Conservation (phyloP, 1,140 invertebrate genomes). For the Tigriopus japonicus region DNA sequence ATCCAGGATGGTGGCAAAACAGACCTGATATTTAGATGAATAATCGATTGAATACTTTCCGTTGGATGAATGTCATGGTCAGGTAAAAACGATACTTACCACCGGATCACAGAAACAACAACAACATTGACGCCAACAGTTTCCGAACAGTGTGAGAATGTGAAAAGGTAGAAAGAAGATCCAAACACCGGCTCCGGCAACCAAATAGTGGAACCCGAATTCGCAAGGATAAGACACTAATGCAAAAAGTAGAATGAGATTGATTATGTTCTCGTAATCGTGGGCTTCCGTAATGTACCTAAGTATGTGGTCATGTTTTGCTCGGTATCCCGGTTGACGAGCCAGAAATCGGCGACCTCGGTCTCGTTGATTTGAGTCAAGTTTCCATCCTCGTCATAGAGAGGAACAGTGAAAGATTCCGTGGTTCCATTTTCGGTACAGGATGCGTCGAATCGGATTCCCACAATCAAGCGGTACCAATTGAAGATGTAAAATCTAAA, state of each 20-base stretch:
- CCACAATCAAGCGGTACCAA: constrained; percentile 3
- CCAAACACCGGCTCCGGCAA: constrained; percentile 5
- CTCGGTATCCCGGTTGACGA: neutral
- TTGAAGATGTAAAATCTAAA: constrained; percentile 2
- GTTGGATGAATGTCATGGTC: too few species aligned
- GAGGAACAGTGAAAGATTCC: neutral
- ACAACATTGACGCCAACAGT: constrained; percentile 15
- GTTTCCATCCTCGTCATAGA: neutral
- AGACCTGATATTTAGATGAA: neutral
- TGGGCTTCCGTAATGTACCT: neutral
- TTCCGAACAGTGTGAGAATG: constrained; percentile 7
- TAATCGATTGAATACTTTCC: neutral
- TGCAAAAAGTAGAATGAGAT: neutral
- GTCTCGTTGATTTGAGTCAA: neutral
- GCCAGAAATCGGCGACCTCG: too few species aligned
- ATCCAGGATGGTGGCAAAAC: neutral
- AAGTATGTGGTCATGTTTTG: neutral
- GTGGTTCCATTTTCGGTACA: neutral
- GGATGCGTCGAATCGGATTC: neutral
- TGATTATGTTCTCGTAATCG: neutral
- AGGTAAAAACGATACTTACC: neutral
- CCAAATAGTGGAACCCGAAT: constrained; percentile 14
- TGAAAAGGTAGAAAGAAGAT: constrained; percentile 4
- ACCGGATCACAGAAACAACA: constrained; percentile 15
- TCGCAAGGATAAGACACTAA: constrained; percentile 9